Evolutionary conservation across 2,888 invertebrate species (phyloP), one percentile per base, ranked within the genome.

Genomic region (Diplazon laetatorius): DNA sequence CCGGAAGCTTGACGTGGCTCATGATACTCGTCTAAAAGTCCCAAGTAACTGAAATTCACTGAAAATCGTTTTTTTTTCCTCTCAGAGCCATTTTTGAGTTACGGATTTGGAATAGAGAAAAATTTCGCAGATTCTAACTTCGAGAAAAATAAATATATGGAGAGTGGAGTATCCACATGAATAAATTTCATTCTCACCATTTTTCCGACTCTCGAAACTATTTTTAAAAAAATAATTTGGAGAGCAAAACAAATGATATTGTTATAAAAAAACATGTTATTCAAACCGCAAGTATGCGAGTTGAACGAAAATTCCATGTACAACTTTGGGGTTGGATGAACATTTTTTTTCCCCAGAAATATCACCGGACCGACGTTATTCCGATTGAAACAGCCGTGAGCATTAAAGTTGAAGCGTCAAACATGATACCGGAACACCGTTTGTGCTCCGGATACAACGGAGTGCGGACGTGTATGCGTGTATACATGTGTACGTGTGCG

Each of bases 311-410:
- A 42, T n/a, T 52, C 30, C 14, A n/a, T 22, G 52, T 66, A 20
- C 25, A 39, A 66, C 52, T 66, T 52, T 66, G 14, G 55, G 55
- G 42, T n/a, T 25, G 42, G 55, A 66, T 14, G 42, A n/a, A 66
- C 22, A 52, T 42, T 66, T 46, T 16, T n/a, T n/a, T n/a, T n/a
- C n/a, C n/a, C 16, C 39, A 14, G 25, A n/a, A 52, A 66, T 39
- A 39, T 52, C 14, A 25, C 52, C 42, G 52, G 66, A 14, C 39
- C 52, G 2, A 37, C 55, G 42, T 39, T 52, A 42, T 42, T 52
- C 42, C 9, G 9, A 20, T 65, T 37, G 48, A 37, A 37, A 50
- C 48, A 20, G 22, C 65, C 22, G 20, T 20, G 35, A 12, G 18
- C 20, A 35, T 48, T 48, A 30, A 63, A 18, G 18, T 63, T 39